Base-by-base conservation (phyloP, 2,888 invertebrate species). In the Coremacera marginata region DNA sequence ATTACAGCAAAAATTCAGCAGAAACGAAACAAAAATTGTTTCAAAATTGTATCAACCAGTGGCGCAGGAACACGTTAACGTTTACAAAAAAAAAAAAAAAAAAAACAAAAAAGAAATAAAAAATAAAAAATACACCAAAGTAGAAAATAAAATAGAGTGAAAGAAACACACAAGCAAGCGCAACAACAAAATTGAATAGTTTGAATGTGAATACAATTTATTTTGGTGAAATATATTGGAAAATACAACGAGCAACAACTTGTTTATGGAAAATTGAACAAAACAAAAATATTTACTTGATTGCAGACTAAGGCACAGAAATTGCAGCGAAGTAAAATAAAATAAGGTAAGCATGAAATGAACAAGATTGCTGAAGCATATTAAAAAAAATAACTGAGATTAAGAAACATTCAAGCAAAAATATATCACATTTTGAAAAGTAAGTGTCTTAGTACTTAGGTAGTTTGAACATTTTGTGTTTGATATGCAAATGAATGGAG, bases 41-140 rank as follows among this genome's bases (percentile, higher is more conserved):
- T 63, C 14, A 63, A 63, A 63, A 63, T 27, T 60, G 27, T 27
- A 60, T 60, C 27, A 44, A 67, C 67, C 34, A 67, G 37, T 44
- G 67, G 37, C 11, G 25, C 5, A n/a, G 49, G 22, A 67, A 44
- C 67, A 67, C 37, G 22, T 67, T 44, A 67, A 67, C 19, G 37
- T 14, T 31, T 31, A 65, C 37, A 65, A 65, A 14, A 37, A 34
- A 27, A 37, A 65, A 0, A 9, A 16, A 22, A 34, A 44, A 67
- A 37, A 19, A 49, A 9, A 37, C 25, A 44, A 22, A 11, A 67
- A 67, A 44, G 7, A 44, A 67, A 37, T n/a, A 65, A 44, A 22
- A 11, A 67, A 67, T 22, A n/a, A 44, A 67, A 37, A 34, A 65
- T 14, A 65, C 2, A 2, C 8, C 7, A 27, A 19, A 9, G 22